Conservation (phyloP, 1,140 invertebrate genomes). For the Drosophila nikananu region DNA sequence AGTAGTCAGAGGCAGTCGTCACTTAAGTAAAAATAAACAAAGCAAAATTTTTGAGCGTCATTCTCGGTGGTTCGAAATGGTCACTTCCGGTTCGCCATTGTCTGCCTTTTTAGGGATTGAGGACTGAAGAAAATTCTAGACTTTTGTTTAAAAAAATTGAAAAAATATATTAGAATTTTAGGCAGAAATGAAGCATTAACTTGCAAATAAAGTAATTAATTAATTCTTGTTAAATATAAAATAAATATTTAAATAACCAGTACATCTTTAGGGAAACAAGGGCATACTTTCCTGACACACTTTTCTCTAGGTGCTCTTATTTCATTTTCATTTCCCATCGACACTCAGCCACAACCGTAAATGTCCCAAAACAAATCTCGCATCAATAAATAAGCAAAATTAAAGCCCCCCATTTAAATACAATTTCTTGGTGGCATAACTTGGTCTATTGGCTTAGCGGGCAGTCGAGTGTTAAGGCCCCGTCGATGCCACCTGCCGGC, state of each 20-base stretch:
- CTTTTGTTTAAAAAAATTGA: background rate
- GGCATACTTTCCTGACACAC: background rate
- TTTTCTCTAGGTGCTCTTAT: background rate
- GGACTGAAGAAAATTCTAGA: background rate
- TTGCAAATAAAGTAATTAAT: no score
- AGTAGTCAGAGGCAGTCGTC: conserved; percentile 46
- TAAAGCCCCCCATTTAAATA: conserved; percentile 66
- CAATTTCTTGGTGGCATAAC: conserved; percentile 46
- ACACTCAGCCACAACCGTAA: conserved; percentile 4
- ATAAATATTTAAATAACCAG: background rate
- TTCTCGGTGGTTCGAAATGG: conserved; percentile 20
- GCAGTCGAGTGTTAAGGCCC: conserved; percentile 65
- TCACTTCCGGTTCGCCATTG: conserved; percentile 36
- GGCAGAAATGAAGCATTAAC: no score
- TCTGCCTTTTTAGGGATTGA: conserved; percentile 1
- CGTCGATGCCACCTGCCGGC: conserved; percentile 38
- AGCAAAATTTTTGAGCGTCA: conserved; percentile 45
- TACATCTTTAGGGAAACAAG: background rate
- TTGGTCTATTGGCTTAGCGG: conserved; percentile 56
- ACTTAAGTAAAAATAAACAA: conserved; percentile 76
- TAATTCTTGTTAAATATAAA: background rate
- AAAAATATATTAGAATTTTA: background rate
- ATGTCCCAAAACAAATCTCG: conserved; percentile 16
- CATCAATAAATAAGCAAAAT: conserved; percentile 23
- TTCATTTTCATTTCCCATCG: conserved; percentile 2